Conservation (phyloP, 2,113 vertebrate species). For the Nyctibius bracteatus region DNA sequence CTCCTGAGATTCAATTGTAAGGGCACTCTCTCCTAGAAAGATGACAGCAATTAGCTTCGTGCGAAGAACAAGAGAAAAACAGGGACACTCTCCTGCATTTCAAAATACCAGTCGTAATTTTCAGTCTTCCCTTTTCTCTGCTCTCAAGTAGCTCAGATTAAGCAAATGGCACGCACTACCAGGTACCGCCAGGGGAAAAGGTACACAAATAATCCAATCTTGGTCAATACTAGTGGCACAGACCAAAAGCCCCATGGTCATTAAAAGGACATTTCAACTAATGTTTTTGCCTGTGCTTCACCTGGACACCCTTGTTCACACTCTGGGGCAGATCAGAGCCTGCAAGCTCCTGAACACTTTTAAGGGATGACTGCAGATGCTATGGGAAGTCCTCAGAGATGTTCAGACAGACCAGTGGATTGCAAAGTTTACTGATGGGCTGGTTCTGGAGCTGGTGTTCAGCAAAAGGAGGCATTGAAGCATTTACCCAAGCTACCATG, state of each 20-base stretch:
- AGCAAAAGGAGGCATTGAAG: background rate
- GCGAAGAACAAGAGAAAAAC: background rate
- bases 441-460: background rate
- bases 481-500: background rate
- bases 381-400: background rate
- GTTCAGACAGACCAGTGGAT: background rate
- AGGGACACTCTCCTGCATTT: background rate
- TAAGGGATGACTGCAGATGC: background rate
- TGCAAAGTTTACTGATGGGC: background rate
- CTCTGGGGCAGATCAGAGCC: background rate
- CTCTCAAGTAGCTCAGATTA: background rate
- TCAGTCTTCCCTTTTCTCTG: background rate
- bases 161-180: background rate
- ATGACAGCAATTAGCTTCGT: constrained; percentile 31
- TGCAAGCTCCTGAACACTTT: background rate
- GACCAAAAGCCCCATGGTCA: background rate
- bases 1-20: background rate
- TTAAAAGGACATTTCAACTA: background rate
- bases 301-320: background rate
- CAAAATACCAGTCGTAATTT: background rate
- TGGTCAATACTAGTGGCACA: background rate
- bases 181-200: background rate
- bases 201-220: background rate
- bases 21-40: background rate
- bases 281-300: background rate